phyloP scores from a whole-genome alignment of 2,888 invertebrate genomes.

The Amphiduros pacificus region DNA sequence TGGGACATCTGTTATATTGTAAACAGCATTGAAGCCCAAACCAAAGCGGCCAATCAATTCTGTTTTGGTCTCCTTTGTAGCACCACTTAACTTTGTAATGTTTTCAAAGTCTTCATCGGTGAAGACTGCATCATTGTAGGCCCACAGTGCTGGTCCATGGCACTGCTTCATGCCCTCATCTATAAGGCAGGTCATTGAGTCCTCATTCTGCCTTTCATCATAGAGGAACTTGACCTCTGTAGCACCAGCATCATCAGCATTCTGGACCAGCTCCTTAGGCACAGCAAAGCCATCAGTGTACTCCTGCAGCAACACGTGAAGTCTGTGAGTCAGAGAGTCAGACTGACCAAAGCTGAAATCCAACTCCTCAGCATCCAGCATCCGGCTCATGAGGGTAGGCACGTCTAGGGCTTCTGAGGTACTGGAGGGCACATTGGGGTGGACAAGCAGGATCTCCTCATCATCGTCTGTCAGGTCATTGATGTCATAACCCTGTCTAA shows the following conservation, averaged over 20 bases:
- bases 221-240: conserved; percentile 38
- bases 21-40: conserved; percentile 54
- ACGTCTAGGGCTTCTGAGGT: conserved; percentile 43
- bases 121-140: conserved; percentile 50
- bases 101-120: conserved; percentile 50
- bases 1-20: conserved; percentile 55
- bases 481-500: conserved; percentile 27
- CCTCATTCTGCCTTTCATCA: conserved; percentile 44
- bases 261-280: conserved; percentile 54
- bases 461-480: conserved; percentile 14
- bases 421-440: conserved; percentile 35
- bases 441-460: conserved; percentile 34
- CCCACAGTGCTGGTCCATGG: conserved; percentile 56
- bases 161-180: conserved; percentile 45
- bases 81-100: conserved; percentile 49
- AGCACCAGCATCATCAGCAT: conserved; percentile 55
- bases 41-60: conserved; percentile 54
- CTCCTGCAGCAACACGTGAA: conserved; percentile 36
- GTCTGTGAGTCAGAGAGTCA: conserved; percentile 44
- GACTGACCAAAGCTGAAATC: conserved; percentile 41
- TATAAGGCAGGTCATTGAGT: conserved; percentile 37
- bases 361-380: conserved; percentile 30
- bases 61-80: conserved; percentile 43
- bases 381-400: conserved; percentile 37
- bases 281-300: conserved; percentile 46